Evolutionary conservation across 2,797 vertebrate species (phyloP).

Genomic region (Crocodylus rhombifer): DNA sequence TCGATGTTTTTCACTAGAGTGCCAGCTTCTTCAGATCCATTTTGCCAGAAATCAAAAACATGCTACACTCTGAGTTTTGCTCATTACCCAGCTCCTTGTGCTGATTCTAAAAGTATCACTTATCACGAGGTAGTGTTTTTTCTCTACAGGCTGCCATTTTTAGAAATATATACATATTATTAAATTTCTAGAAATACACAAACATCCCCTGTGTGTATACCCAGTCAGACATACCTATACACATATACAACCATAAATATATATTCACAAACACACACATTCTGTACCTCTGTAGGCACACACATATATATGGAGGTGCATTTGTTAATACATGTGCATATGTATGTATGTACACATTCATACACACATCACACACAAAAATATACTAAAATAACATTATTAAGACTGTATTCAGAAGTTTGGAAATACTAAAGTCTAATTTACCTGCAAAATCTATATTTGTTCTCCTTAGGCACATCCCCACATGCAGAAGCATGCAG

Average conservation of each 20-base stretch:
- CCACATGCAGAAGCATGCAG: too few relatives aligned
- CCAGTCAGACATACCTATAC: background rate
- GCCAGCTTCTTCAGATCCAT: background rate
- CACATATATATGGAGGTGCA: too few relatives aligned
- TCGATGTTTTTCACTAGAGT: background rate
- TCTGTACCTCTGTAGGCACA: too few relatives aligned
- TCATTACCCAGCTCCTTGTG: background rate
- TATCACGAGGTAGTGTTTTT: background rate
- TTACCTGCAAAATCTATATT: too few relatives aligned
- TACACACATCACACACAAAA: background rate
- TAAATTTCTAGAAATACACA: background rate
- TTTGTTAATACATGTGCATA: too few relatives aligned
- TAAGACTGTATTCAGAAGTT: background rate
- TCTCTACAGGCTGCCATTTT: background rate
- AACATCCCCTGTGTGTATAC: background rate
- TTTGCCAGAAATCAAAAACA: background rate
- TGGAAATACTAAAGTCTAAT: too few relatives aligned
- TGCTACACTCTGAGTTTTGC: background rate
- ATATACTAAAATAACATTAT: background rate
- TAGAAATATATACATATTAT: background rate
- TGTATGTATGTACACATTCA: too few relatives aligned
- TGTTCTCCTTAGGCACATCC: too few relatives aligned
- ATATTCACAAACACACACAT: accelerated
- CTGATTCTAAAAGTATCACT: background rate
- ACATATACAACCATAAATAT: background rate